Evolutionary conservation across 2,888 invertebrate species (phyloP).

Genomic region (Aquatica leii): DNA sequence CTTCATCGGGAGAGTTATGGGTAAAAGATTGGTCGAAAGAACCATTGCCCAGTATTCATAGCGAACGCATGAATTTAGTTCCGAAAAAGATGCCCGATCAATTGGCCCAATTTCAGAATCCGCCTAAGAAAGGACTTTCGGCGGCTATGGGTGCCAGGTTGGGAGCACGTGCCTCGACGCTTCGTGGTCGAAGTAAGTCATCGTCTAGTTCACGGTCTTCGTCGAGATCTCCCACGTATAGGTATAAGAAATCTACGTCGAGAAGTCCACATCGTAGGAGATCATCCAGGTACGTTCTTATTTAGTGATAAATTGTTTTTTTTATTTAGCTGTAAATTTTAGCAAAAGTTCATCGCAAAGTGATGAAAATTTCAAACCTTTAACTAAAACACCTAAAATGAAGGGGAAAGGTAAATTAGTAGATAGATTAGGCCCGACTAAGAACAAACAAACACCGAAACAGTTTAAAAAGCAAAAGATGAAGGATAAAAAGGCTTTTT

Average conservation of each 20-base stretch:
- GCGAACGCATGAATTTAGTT: conserved; percentile 75
- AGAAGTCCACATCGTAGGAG: conserved; percentile 53
- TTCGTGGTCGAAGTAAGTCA: conserved; percentile 55
- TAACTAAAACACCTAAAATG: conserved; percentile 51
- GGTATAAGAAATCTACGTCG: conserved; percentile 57
- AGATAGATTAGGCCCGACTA: conserved; percentile 65
- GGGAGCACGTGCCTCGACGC: conserved; percentile 63
- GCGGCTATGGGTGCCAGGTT: conserved; percentile 67
- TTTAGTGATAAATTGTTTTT: background rate
- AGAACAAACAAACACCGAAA: conserved; percentile 54
- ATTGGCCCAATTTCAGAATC: conserved; percentile 68
- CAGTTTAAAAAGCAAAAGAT: conserved; percentile 64
- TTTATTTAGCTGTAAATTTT: conserved; percentile 13
- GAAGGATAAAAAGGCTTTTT: conserved; percentile 70
- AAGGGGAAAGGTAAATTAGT: conserved; percentile 64
- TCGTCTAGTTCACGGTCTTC: conserved; percentile 56
- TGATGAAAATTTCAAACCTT: conserved; percentile 56
- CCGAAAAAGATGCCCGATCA: conserved; percentile 69
- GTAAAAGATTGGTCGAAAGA: conserved; percentile 95
- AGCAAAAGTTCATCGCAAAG: conserved; percentile 28
- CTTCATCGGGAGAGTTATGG: conserved; percentile 86
- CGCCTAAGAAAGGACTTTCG: conserved; percentile 62
- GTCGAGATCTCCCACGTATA: conserved; percentile 48
- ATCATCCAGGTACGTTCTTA: conserved; percentile 53
- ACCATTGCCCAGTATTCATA: conserved; percentile 87